Percentiles rank a stretch among this genome's conserved stretches.
These are phyloP conservation scores for Stegophylla sp. DNA, from an alignment of 2,888 invertebrate species.

Conservation along the genomic window DNA sequence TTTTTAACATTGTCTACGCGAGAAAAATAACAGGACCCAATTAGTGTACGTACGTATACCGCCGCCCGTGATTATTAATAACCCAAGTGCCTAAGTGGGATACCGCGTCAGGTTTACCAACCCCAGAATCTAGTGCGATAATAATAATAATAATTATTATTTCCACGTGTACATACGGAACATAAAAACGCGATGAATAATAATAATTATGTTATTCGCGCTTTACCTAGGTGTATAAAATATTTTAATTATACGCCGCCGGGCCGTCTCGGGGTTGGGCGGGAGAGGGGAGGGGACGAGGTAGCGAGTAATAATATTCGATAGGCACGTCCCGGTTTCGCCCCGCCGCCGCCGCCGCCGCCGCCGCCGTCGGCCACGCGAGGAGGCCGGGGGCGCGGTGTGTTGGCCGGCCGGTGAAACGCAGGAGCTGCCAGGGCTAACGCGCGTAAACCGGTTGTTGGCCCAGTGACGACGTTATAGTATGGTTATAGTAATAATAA, in stretches of 20 bases:
- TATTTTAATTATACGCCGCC: slow-evolving; percentile 31
- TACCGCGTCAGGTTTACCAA: not conserved
- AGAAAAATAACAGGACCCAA: no score
- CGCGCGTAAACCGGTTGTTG: slow-evolving; percentile 46
- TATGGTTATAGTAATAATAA: slow-evolving; percentile 11
- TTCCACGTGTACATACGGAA: not conserved
- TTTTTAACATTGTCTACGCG: no score
- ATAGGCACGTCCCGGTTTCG: not conserved
- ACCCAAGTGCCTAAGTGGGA: no score
- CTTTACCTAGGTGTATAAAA: no score
- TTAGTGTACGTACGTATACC: no score
- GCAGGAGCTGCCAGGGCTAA: not conserved
- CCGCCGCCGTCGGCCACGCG: not conserved
- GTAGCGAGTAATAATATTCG: slow-evolving; percentile 7
- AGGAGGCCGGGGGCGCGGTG: not conserved
- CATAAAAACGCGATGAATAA: not conserved
- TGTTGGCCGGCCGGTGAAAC: not conserved
- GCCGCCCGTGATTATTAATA: no score
- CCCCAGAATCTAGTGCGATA: no score
- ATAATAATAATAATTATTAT: not conserved
- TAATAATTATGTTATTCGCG: not conserved
- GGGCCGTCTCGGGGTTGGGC: not conserved
- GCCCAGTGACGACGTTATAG: slow-evolving; percentile 54
- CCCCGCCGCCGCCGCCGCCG: not conserved
- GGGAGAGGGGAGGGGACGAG: no score